A percentile compares a stretch with the other conserved stretches of the same genome.
These are phyloP conservation scores for Agapornis canus DNA, from an alignment of 2,797 vertebrate genomes.

Conservation along the genomic window DNA sequence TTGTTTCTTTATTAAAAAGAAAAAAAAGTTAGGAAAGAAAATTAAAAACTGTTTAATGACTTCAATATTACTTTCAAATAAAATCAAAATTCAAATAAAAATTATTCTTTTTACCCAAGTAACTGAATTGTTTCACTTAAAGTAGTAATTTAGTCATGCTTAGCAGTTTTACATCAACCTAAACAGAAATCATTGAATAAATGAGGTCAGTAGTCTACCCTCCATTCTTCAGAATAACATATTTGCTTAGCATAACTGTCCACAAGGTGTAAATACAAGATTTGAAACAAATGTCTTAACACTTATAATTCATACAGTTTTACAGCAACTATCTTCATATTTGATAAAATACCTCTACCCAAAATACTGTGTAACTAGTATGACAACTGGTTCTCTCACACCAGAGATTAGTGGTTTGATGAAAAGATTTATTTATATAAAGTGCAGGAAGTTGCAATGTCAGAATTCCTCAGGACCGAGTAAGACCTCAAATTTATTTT, in stretches of 20 bases:
- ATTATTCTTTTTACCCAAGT: neutral
- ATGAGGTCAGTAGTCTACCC: neutral
- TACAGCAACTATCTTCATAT: neutral
- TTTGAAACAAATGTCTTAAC: neutral
- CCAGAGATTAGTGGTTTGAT: neutral
- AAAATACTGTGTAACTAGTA: neutral
- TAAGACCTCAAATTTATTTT: neutral
- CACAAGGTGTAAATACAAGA: neutral
- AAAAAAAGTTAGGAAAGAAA: constrained; percentile 35
- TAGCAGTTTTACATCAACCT: neutral
- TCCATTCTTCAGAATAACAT: neutral
- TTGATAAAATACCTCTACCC: neutral
- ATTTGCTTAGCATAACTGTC: neutral
- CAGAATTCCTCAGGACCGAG: neutral
- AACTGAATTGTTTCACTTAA: neutral
- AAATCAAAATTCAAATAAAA: neutral
- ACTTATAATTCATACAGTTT: neutral
- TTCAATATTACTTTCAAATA: neutral
- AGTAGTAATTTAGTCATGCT: neutral
- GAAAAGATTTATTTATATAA: neutral
- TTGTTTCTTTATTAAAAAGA: constrained; percentile 80
- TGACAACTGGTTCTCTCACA: neutral
- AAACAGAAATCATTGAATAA: neutral
- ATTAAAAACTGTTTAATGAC: constrained; percentile 2
- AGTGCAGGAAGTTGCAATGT: neutral